Evolutionary conservation across 2,113 vertebrate genomes (phyloP).

Genomic region (Symphodus melops): DNA sequence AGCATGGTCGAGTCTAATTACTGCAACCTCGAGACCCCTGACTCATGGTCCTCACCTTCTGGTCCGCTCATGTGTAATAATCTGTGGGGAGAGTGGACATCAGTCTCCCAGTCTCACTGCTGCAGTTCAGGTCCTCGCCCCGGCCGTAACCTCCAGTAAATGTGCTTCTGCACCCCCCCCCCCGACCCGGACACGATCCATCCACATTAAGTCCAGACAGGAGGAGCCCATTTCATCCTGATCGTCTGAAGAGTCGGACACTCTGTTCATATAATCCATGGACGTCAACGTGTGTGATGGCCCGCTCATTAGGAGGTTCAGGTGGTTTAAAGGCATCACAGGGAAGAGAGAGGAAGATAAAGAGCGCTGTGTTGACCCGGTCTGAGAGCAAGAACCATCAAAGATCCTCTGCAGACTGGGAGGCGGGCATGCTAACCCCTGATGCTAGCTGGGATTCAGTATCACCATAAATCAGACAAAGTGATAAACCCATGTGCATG

Average conservation of each 20-base stretch:
- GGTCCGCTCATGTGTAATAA: conserved; percentile 54
- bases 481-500: too few relatives aligned
- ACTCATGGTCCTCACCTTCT: conserved; percentile 39
- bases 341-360: conserved; percentile 64
- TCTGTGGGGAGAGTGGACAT: conserved; percentile 43
- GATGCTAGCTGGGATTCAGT: background rate
- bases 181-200: conserved; percentile 67
- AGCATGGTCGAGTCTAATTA: conserved; percentile 68
- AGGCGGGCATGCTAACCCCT: conserved; percentile 25
- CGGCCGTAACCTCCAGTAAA: conserved; percentile 50
- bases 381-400: conserved; percentile 41
- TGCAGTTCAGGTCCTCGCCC: conserved; percentile 47
- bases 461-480: too few relatives aligned
- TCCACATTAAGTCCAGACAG: conserved; percentile 73
- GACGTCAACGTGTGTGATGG: conserved; percentile 22
- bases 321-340: conserved; percentile 54
- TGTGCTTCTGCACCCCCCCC: conserved; percentile 66
- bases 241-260: conserved; percentile 45
- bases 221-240: conserved; percentile 68
- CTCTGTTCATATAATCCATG: conserved; percentile 63
- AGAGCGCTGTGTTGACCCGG: conserved; percentile 51
- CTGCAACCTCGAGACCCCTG: conserved; percentile 50
- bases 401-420: conserved; percentile 13
- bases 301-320: conserved; percentile 47
- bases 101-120: conserved; percentile 35